phyloP scores from a whole-genome alignment of 2,113 vertebrate species.

The Oreochromis niloticus region DNA sequence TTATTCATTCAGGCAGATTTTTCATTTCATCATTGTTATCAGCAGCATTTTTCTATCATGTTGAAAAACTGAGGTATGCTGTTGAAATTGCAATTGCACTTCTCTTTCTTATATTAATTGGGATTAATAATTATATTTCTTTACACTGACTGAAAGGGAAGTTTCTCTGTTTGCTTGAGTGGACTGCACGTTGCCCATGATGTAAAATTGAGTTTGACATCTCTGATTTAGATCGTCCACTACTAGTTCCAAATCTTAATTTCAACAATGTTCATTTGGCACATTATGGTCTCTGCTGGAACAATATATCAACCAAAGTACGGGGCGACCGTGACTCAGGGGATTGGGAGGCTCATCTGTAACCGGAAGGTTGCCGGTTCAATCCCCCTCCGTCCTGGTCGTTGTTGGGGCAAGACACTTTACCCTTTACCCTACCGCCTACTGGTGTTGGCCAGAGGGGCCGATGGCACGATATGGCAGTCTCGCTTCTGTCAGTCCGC shows the following conservation, averaged over 20 bases:
- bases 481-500: too few species aligned
- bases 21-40: background rate
- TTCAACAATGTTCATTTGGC: background rate
- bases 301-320: background rate
- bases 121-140: background rate
- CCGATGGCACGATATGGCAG: too few species aligned
- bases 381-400: too few species aligned
- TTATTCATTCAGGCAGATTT: background rate
- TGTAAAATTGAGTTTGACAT: background rate
- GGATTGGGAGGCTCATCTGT: too few species aligned
- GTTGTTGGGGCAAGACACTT: too few species aligned
- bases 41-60: background rate
- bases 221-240: background rate
- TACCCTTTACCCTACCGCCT: too few species aligned
- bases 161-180: background rate
- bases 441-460: too few species aligned
- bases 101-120: background rate
- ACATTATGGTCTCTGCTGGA: background rate
- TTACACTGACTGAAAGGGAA: background rate
- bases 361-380: too few species aligned
- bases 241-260: background rate
- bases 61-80: background rate
- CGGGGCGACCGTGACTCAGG: too few species aligned
- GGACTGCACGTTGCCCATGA: background rate
- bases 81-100: background rate